Percentiles rank a stretch among this genome's conserved stretches.
These are phyloP conservation scores for Drosophila albomicans DNA, from an alignment of 1,140 invertebrate species.

Conservation along the genomic window DNA sequence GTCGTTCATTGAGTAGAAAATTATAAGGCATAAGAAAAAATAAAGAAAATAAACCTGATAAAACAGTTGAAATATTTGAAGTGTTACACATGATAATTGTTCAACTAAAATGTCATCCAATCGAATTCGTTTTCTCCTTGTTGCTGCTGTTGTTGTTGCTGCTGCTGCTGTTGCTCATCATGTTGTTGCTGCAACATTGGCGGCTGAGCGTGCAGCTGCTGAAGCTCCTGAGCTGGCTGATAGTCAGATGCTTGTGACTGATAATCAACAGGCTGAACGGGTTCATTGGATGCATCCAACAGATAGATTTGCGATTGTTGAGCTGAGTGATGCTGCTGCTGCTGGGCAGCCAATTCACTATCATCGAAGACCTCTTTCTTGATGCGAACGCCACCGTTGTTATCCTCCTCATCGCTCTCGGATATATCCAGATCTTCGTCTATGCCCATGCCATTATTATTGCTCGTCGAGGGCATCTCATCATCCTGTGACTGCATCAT, in stretches of 20 bases:
- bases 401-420: conserved; percentile 91
- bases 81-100: neutral
- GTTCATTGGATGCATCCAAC: conserved; percentile 60
- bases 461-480: conserved; percentile 35
- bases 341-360: conserved; percentile 27
- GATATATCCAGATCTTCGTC: conserved; percentile 92
- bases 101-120: conserved; percentile 65
- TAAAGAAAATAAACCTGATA: neutral
- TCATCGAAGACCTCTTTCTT: conserved; percentile 75
- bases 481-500: conserved; percentile 24
- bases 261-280: conserved; percentile 32
- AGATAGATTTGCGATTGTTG: conserved; percentile 60
- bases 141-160: conserved; percentile 33
- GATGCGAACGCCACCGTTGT: conserved; percentile 61
- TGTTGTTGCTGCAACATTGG: conserved; percentile 18
- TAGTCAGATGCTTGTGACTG: conserved; percentile 30
- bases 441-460: conserved; percentile 85
- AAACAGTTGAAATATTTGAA: too few relatives aligned
- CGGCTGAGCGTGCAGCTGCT: conserved; percentile 48
- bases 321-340: conserved; percentile 22
- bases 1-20: conserved; percentile 1
- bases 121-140: conserved; percentile 79
- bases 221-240: conserved; percentile 46
- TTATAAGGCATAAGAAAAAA: conserved; percentile 4
- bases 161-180: conserved; percentile 48